A percentile compares a stretch with the other conserved stretches of the same genome.
Conservation (phyloP, 2,113 vertebrate genomes). For the Gallinago paraguaiae region DNA sequence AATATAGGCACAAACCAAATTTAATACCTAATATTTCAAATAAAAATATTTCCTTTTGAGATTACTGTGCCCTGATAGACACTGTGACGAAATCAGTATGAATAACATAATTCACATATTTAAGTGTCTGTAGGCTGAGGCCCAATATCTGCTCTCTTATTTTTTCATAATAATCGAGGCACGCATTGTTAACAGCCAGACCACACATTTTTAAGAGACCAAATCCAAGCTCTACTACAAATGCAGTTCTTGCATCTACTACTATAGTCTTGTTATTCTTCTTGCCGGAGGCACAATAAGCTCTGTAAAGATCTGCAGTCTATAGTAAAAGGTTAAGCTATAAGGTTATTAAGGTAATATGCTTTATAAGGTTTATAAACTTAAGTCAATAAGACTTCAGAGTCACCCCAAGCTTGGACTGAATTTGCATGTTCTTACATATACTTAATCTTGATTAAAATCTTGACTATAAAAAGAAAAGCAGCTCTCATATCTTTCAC, state of each 20-base stretch:
- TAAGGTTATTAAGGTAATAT: not conserved
- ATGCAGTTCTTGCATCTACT: not conserved
- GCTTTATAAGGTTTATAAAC: not conserved
- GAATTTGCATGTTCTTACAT: not conserved
- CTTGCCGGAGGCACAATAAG: not conserved
- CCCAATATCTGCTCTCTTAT: not conserved
- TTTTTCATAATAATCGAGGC: not conserved
- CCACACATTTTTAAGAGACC: not conserved
- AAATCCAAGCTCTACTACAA: not conserved
- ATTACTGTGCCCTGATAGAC: not conserved
- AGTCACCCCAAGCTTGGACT: not conserved
- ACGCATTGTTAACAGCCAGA: not conserved
- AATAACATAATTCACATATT: not conserved
- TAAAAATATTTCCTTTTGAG: not conserved
- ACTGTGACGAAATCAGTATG: not conserved
- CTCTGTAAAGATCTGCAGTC: not conserved
- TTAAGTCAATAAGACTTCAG: not conserved
- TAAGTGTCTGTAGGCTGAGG: not conserved
- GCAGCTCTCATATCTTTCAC: not conserved
- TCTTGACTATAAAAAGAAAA: not conserved
- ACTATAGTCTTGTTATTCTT: not conserved
- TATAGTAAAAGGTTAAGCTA: not conserved
- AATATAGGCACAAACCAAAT: not conserved
- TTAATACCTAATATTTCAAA: not conserved
- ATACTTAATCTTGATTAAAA: not conserved